Conservation (phyloP, 2,888 invertebrate genomes). For the Agriopis aurantiaria region DNA sequence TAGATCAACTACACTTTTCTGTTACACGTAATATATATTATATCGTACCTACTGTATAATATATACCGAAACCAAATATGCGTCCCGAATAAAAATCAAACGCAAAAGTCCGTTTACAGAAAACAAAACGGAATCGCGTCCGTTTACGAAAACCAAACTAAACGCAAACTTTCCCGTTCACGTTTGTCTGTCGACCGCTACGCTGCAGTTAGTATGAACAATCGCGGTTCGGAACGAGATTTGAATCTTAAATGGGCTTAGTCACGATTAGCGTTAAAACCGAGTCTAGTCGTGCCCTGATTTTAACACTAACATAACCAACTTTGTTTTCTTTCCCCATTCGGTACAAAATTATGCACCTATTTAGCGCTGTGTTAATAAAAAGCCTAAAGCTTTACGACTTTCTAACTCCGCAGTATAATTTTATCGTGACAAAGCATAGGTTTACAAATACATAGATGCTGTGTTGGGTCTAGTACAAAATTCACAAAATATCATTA, state of each 20-base stretch:
- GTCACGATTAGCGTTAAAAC: conserved; percentile 72
- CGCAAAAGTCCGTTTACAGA: conserved; percentile 40
- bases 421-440: conserved; percentile 5
- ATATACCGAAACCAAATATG: conserved; percentile 50
- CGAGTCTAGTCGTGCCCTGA: conserved; percentile 54
- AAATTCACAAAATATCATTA: too few relatives aligned
- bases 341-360: conserved; percentile 10
- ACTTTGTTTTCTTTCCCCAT: conserved; percentile 12
- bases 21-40: too few relatives aligned
- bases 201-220: conserved; percentile 73
- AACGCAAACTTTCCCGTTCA: conserved; percentile 8
- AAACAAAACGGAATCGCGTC: conserved; percentile 8
- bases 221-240: conserved; percentile 70
- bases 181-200: conserved; percentile 14
- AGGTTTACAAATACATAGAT: too few relatives aligned
- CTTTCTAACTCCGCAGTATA: not conserved
- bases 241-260: conserved; percentile 78
- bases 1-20: too few relatives aligned
- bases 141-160: conserved; percentile 9
- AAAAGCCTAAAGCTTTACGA: conserved; percentile 6
- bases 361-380: conserved; percentile 10
- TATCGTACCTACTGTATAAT: too few relatives aligned
- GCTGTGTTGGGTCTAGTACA: too few relatives aligned
- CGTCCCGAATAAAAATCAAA: conserved; percentile 52
- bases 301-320: conserved; percentile 32